Base-by-base conservation (phyloP, 2,797 vertebrate genomes). In the Enteromius radiatus region DNA sequence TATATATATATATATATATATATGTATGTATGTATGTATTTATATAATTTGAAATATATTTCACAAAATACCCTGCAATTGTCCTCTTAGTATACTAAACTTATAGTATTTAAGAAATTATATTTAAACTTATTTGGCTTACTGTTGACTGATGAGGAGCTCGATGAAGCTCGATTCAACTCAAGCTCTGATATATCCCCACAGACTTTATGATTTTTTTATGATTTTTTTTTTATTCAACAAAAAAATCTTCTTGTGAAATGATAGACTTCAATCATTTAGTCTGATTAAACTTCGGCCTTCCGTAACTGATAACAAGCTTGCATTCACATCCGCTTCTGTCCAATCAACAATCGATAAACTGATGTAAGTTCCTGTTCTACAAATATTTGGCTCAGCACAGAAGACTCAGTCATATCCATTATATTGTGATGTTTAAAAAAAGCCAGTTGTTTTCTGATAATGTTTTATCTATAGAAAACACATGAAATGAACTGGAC, bases 401-500 rank as follows among this genome's bases (percentile, higher is more conserved):
- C 3, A 8, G 31, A 36, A 65, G 63, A 33, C 11, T 65, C 63
- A 23, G 21, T 68, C 36, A 23, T 10, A n/a, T 67, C 2, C 9
- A 11, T 67, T n/a, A 41, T 3, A 65, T 65, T 12, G 11, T 12
- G 11, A 67, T 21, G 5, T 41, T 38, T 67, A n/a, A 36, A 38
- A 38, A 65, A 19, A 67, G 64, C 19, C 31, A 36, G 63, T 65
- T n/a, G 9, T 38, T 67, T n/a, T 65, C 33, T 65, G 64, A 65
- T 65, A 21, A 4, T 65, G 31, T 65, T 67, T 67, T 36, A 9
- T 67, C 33, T n/a, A n/a, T 11, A 67, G n/a, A 56, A 59, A 1
- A 31, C 56, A 19, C 4, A 9, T 21, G 17, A 36, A 65, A 65
- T 36, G 0, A 11, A 36, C 17, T 36, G 19, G 3, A 36, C 17